Conservation (phyloP, 2,113 vertebrate species). For the Epinephelus fuscoguttatus region DNA sequence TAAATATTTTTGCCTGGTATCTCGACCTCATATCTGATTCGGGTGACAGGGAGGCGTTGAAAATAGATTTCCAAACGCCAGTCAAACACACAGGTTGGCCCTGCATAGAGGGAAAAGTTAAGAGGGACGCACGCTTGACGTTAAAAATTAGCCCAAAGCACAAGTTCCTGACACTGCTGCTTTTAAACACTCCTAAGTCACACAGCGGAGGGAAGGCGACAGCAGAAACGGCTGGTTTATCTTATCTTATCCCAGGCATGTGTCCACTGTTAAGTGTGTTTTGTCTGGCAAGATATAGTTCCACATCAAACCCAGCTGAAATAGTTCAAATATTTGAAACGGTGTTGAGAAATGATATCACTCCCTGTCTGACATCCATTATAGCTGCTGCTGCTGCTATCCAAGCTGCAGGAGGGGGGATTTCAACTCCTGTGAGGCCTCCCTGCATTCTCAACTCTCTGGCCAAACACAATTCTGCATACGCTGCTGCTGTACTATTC, state of each 20-base stretch:
- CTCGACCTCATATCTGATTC: constrained; percentile 65
- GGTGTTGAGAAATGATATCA: constrained; percentile 56
- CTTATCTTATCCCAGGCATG: constrained; percentile 57
- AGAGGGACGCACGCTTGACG: neutral
- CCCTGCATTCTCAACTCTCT: neutral
- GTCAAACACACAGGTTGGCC: neutral
- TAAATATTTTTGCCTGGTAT: constrained; percentile 35
- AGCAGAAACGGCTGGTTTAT: constrained; percentile 8
- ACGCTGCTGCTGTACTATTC: neutral
- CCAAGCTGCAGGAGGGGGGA: constrained; percentile 11
- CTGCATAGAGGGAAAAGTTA: neutral
- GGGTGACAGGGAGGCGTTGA: constrained; percentile 48
- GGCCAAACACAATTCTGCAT: neutral
- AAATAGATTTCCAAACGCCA: constrained; percentile 53
- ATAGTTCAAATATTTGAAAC: constrained; percentile 65
- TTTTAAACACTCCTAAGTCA: neutral
- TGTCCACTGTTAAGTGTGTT: constrained; percentile 60
- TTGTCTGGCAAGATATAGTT: constrained; percentile 43
- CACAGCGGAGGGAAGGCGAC: neutral
- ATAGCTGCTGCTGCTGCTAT: constrained; percentile 7
- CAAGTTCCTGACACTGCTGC: neutral
- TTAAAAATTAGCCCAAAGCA: constrained; percentile 1
- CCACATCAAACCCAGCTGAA: constrained; percentile 49
- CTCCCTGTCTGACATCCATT: constrained; percentile 46
- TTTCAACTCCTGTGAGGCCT: constrained; percentile 25